These are phyloP conservation scores for Vidua chalybeata DNA, from an alignment of 2,113 vertebrate genomes.

Conservation along the genomic window DNA sequence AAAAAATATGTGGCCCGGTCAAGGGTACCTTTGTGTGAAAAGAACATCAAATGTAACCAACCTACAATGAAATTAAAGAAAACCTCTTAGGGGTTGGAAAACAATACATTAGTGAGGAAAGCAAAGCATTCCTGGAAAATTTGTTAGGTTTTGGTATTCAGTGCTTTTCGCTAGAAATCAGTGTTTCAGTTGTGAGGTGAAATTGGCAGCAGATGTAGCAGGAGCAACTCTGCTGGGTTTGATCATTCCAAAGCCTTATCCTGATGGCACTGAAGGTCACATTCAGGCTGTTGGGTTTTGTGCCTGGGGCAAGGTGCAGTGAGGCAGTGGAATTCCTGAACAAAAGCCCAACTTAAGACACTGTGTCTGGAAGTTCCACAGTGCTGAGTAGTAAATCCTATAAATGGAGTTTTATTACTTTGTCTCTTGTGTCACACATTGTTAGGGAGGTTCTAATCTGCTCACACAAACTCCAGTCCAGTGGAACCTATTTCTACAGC, in stretches of 20 bases:
- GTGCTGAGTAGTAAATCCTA: neutral
- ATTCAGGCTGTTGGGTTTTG: neutral
- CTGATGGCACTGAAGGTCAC: neutral
- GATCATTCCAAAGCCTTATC: neutral
- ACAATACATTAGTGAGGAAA: neutral
- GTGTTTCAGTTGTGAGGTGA: neutral
- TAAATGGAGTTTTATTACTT: neutral
- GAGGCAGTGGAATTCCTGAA: neutral
- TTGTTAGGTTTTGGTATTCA: neutral
- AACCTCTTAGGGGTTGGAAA: neutral
- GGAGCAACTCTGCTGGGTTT: neutral
- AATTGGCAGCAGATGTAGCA: neutral
- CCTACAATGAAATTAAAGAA: neutral
- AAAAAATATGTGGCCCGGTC: neutral
- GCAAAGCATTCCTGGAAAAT: neutral
- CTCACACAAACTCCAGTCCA: neutral
- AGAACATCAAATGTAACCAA: neutral
- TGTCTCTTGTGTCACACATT: accelerated
- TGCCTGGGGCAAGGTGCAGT: neutral
- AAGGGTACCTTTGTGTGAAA: neutral
- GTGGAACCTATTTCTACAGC: neutral
- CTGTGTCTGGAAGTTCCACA: neutral
- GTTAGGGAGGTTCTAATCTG: neutral
- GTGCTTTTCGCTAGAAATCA: neutral
- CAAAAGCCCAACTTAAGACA: neutral